Percentiles rank a stretch among this genome's conserved stretches.
Evolutionary conservation across 2,888 invertebrate genomes (phyloP).

Genomic region (Punctoribates punctum): DNA sequence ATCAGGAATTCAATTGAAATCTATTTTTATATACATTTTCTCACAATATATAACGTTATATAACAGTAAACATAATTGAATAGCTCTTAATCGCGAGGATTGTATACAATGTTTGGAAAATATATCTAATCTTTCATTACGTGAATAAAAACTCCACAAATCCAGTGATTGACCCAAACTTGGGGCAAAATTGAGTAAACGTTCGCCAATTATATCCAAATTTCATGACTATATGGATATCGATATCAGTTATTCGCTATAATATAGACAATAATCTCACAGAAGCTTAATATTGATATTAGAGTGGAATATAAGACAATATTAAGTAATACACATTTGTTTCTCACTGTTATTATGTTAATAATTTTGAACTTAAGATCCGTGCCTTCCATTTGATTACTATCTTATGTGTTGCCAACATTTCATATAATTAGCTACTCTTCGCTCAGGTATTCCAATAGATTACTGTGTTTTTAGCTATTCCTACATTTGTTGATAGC

Average conservation of each 20-base stretch:
- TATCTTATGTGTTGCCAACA: constrained; percentile 16
- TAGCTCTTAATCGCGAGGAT: background rate
- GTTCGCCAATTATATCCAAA: background rate
- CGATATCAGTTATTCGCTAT: background rate
- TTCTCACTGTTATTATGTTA: background rate
- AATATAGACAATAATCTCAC: background rate
- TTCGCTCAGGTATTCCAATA: background rate
- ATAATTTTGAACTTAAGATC: constrained; percentile 35
- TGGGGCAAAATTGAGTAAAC: background rate
- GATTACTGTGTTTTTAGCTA: background rate
- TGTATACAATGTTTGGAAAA: background rate
- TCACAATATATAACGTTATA: background rate
- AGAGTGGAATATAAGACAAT: too few relatives aligned
- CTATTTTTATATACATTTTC: too few relatives aligned
- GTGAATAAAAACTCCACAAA: background rate
- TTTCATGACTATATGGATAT: background rate
- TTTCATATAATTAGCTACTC: constrained; percentile 32
- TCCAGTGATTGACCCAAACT: constrained; percentile 29
- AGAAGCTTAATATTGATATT: background rate
- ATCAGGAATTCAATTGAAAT: too few relatives aligned
- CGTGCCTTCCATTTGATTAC: constrained; percentile 23
- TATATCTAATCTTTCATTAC: background rate
- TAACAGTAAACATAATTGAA: background rate
- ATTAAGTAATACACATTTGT: background rate
- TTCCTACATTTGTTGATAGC: background rate